These are phyloP conservation scores for Lithosia quadra DNA, from an alignment of 2,888 invertebrate genomes.

Conservation along the genomic window DNA sequence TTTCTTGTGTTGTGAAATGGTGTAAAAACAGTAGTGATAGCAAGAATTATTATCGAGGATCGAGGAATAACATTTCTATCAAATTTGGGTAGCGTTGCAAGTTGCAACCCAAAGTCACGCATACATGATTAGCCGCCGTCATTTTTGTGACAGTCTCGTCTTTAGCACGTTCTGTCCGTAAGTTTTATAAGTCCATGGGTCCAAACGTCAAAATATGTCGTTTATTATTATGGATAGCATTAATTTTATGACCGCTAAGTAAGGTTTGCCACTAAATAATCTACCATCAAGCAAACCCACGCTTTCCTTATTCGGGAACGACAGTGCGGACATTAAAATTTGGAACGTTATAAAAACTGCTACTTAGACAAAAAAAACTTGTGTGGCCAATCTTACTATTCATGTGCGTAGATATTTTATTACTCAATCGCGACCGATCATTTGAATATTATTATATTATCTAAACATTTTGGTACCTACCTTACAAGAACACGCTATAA, in stretches of 20 bases:
- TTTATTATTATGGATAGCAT: neutral
- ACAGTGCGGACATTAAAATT: slow-evolving; percentile 17
- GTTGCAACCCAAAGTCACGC: too few species aligned
- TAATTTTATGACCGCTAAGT: slow-evolving; percentile 30
- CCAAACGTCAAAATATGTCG: neutral
- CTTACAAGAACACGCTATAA: slow-evolving; percentile 7
- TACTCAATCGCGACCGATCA: slow-evolving; percentile 11
- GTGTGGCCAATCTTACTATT: slow-evolving; percentile 5
- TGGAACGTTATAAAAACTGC: slow-evolving; percentile 13
- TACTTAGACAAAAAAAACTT: slow-evolving; percentile 10
- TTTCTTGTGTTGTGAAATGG: too few species aligned
- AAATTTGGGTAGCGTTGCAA: too few species aligned
- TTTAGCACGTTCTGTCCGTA: too few species aligned
- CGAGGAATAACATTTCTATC: too few species aligned
- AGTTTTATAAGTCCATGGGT: too few species aligned
- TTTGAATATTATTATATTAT: slow-evolving; percentile 13
- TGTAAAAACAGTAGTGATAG: too few species aligned
- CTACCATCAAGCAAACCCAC: slow-evolving; percentile 29
- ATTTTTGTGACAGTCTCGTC: too few species aligned
- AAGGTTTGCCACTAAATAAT: slow-evolving; percentile 27
- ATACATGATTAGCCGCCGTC: too few species aligned
- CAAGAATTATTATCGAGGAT: too few species aligned
- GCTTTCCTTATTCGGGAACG: slow-evolving; percentile 29
- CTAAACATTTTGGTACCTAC: neutral
- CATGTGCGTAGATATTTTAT: slow-evolving; percentile 9